Conservation (phyloP, 2,113 vertebrate species). For the Scomber scombrus region DNA sequence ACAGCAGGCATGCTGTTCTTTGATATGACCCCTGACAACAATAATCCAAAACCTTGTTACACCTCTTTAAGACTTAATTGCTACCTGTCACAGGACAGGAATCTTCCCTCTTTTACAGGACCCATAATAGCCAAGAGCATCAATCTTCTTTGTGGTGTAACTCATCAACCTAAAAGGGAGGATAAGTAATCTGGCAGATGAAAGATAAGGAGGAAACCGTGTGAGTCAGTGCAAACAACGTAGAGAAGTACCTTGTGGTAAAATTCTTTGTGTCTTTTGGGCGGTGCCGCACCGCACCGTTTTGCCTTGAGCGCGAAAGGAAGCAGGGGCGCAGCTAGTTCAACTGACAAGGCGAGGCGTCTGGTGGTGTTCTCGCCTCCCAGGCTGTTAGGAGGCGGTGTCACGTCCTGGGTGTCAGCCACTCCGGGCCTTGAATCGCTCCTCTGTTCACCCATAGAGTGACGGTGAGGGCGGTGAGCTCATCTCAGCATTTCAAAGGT, state of each 20-base stretch:
- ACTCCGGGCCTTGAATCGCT: slow-evolving; percentile 35
- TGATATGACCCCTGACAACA: slow-evolving; percentile 62
- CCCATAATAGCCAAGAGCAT: slow-evolving; percentile 67
- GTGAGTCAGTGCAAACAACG: slow-evolving; percentile 39
- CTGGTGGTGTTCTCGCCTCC: slow-evolving; percentile 12
- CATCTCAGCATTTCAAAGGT: slow-evolving; percentile 75
- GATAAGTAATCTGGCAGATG: slow-evolving; percentile 73
- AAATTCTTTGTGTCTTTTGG: slow-evolving; percentile 55
- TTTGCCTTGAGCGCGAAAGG: slow-evolving; percentile 48
- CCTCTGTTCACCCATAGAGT: slow-evolving; percentile 50
- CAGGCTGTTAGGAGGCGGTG: slow-evolving; percentile 25
- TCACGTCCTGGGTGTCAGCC: slow-evolving; percentile 51
- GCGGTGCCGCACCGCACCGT: slow-evolving; percentile 23
- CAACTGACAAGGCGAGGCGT: slow-evolving; percentile 17
- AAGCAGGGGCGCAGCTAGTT: slow-evolving; percentile 28
- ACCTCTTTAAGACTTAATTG: slow-evolving; percentile 78
- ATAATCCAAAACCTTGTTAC: slow-evolving; percentile 75
- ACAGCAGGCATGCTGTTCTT: slow-evolving; percentile 38
- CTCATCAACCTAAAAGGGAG: slow-evolving; percentile 67
- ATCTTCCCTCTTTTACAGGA: slow-evolving; percentile 70
- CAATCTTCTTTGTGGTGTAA: slow-evolving; percentile 73
- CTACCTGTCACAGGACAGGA: slow-evolving; percentile 77
- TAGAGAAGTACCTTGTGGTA: slow-evolving; percentile 29
- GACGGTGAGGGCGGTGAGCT: slow-evolving; percentile 42
- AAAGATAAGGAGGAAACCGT: slow-evolving; percentile 60